These are phyloP conservation scores for Octodon degus DNA, from an alignment of 2,113 vertebrate genomes.

Conservation along the genomic window DNA sequence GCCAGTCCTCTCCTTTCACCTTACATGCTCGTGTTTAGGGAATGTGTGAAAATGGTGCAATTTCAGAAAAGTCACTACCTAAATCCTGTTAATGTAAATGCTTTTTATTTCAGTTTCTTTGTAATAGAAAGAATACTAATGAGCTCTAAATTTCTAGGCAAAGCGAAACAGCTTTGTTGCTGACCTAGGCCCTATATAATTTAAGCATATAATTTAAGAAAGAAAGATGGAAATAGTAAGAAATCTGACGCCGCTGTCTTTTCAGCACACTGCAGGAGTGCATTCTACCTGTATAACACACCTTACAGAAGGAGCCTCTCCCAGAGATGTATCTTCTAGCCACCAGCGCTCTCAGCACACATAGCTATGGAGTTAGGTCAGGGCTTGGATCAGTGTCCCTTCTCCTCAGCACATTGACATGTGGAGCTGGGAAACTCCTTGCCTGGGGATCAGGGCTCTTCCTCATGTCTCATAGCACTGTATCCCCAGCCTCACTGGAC, in stretches of 20 bases:
- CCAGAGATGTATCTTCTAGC: accelerated
- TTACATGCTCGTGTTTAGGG: neutral
- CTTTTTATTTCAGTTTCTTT: neutral
- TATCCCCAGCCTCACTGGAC: neutral
- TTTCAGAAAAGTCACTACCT: neutral
- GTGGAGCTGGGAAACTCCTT: neutral
- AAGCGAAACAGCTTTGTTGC: neutral
- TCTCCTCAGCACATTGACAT: neutral
- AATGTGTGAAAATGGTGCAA: neutral
- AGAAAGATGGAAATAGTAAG: neutral
- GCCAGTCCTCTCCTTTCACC: neutral
- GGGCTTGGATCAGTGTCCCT: neutral
- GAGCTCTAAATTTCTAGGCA: neutral
- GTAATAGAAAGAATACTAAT: neutral
- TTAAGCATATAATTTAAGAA: neutral
- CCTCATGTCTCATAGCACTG: neutral
- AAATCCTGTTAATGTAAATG: neutral
- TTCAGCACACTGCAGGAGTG: neutral
- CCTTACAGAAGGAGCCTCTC: neutral
- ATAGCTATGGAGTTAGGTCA: neutral
- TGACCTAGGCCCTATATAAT: neutral
- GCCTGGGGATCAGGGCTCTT: neutral
- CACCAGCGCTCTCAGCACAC: neutral
- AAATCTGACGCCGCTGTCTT: neutral
- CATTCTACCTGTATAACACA: accelerated